These are phyloP conservation scores for Ceratina japonica DNA, from an alignment of 1,140 invertebrate species.

Conservation along the genomic window DNA sequence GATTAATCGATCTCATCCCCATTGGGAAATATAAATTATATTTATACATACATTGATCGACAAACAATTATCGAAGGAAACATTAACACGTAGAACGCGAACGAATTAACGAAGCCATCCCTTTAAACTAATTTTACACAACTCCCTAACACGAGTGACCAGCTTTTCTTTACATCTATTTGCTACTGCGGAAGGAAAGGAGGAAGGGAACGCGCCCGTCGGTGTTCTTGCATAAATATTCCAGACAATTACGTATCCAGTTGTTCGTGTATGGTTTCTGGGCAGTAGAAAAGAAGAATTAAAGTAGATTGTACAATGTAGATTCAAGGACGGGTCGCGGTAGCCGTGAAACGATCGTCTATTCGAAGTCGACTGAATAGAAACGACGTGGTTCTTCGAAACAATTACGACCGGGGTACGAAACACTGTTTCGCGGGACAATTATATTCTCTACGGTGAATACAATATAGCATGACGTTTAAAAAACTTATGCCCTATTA, in stretches of 20 bases:
- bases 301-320: slow-evolving; percentile 13
- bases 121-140: slow-evolving; percentile 33
- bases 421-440: slow-evolving; percentile 14
- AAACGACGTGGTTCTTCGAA: slow-evolving; percentile 11
- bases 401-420: slow-evolving; percentile 24
- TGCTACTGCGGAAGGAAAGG: neutral
- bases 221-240: slow-evolving; percentile 10
- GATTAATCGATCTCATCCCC: slow-evolving; percentile 32
- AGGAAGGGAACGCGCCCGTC: slow-evolving; percentile 9
- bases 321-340: slow-evolving; percentile 33
- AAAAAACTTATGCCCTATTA: slow-evolving; percentile 53
- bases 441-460: slow-evolving; percentile 16
- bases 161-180: slow-evolving; percentile 11
- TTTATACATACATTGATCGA: slow-evolving; percentile 44
- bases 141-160: slow-evolving; percentile 24
- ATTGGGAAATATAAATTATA: slow-evolving; percentile 50
- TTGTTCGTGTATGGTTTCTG: neutral
- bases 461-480: slow-evolving; percentile 29
- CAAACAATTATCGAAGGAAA: slow-evolving; percentile 32
- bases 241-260: neutral
- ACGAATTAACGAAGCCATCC: slow-evolving; percentile 15
- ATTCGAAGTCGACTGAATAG: slow-evolving; percentile 15
- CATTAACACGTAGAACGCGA: slow-evolving; percentile 21
- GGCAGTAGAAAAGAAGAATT: neutral
- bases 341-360: slow-evolving; percentile 25